A percentile compares a stretch with the other conserved stretches of the same genome.
These are phyloP conservation scores for Meandrina meandrites DNA, from an alignment of 92 coral and sea anemone genomes.

Conservation along the genomic window DNA sequence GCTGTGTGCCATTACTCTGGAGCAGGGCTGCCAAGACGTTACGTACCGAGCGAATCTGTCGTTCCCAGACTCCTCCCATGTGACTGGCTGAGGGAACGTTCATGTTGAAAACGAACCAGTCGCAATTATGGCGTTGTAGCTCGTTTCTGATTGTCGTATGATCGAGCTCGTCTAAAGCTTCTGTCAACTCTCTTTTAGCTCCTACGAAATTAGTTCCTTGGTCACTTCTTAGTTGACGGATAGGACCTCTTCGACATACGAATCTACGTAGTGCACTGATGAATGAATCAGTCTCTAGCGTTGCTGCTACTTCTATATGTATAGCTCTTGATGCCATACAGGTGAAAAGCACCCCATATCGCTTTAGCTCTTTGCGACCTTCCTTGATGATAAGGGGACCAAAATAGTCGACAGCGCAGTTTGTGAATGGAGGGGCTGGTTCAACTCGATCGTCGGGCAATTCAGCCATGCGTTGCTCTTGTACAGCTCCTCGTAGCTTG, in stretches of 20 bases:
- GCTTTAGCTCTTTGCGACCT: background rate
- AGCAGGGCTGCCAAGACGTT: conserved; percentile 11
- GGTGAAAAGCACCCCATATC: background rate
- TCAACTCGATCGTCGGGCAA: conserved; percentile 1
- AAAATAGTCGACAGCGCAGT: conserved; percentile 1
- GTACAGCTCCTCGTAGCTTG: conserved; percentile 13
- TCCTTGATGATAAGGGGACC: background rate
- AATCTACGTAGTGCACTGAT: conserved; percentile 24
- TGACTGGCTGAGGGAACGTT: conserved; percentile 17
- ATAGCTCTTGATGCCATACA: conserved; percentile 12
- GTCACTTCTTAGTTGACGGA: conserved; percentile 33
- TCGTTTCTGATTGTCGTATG: conserved; percentile 14
- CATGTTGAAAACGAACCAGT: conserved; percentile 34
- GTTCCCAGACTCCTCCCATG: no score
- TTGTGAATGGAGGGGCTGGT: background rate
- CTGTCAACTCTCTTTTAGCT: conserved; percentile 24
- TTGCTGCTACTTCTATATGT: conserved; percentile 16
- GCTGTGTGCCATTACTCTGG: conserved; percentile 1
- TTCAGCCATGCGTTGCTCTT: conserved; percentile 33
- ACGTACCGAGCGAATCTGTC: conserved; percentile 12
- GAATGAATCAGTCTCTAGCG: conserved; percentile 28
- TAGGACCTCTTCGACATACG: conserved; percentile 31
- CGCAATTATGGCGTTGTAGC: conserved; percentile 11
- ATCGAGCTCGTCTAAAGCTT: conserved; percentile 23
- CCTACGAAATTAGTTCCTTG: conserved; percentile 44